These are phyloP conservation scores for Panthera leo DNA, from an alignment of 2,113 vertebrate species.

Conservation along the genomic window DNA sequence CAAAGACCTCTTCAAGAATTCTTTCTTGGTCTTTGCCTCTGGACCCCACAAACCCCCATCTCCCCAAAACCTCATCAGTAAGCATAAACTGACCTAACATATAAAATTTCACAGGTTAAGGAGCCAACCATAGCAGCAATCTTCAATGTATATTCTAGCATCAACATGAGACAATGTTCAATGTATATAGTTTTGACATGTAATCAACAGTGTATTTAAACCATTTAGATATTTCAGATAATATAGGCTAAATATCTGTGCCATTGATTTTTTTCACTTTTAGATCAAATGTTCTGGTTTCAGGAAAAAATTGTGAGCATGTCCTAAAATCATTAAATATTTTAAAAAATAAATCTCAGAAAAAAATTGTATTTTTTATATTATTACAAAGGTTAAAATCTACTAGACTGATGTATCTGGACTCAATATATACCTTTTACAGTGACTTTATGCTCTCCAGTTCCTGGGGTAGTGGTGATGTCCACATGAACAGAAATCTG, in stretches of 20 bases:
- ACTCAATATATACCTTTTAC: conserved; percentile 90
- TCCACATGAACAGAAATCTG: conserved; percentile 97
- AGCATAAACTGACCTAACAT: not conserved
- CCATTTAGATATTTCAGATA: not conserved
- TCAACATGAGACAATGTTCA: not conserved
- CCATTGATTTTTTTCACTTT: not conserved
- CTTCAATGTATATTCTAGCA: not conserved
- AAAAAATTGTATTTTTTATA: not conserved
- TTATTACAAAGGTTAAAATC: not conserved
- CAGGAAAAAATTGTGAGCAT: not conserved
- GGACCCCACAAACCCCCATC: no score
- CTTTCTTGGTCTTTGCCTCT: no score
- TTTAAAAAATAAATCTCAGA: not conserved
- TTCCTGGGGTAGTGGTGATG: conserved; percentile 93
- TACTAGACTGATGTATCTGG: not conserved
- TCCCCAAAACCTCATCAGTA: no score
- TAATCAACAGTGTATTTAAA: not conserved
- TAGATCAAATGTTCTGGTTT: not conserved
- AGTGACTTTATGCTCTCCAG: conserved; percentile 97
- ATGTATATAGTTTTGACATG: not conserved
- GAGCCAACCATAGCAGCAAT: not conserved
- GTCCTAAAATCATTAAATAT: not conserved
- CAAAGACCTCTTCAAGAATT: no score
- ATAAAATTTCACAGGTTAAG: not conserved
- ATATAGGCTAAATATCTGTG: not conserved